These are phyloP conservation scores for Athetis lepigone DNA, from an alignment of 2,888 invertebrate genomes.

Conservation along the genomic window DNA sequence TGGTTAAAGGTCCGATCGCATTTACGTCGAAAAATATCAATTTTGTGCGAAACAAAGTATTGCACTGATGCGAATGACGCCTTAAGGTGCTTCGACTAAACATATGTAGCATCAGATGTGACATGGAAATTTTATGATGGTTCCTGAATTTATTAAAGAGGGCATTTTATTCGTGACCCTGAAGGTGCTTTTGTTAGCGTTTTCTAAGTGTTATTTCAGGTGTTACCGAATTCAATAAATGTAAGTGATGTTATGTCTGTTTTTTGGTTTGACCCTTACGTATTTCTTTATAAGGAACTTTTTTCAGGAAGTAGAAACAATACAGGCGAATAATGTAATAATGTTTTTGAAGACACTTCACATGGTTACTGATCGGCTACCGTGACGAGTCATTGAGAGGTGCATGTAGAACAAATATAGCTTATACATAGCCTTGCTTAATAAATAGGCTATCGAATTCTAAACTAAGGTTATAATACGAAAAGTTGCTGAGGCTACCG, in stretches of 20 bases:
- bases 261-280: conserved; percentile 6
- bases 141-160: conserved; percentile 63
- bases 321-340: not conserved
- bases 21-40: conserved; percentile 28
- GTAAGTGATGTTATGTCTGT: conserved; percentile 11
- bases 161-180: conserved; percentile 67
- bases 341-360: not conserved
- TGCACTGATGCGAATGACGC: conserved; percentile 30
- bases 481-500: no score
- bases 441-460: no score
- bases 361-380: no score
- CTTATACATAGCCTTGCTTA: no score
- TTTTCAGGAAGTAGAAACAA: not conserved
- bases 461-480: no score
- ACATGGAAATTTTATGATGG: conserved; percentile 54
- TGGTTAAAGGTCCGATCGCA: conserved; percentile 62
- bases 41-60: conserved; percentile 39
- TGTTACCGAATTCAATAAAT: conserved; percentile 14
- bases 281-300: not conserved
- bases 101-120: conserved; percentile 6
- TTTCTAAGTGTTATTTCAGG: conserved; percentile 16
- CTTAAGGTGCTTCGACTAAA: conserved; percentile 3
- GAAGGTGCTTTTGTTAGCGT: conserved; percentile 31
- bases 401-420: no score
- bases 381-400: no score